phyloP scores from a whole-genome alignment of 2,888 invertebrate species.

The Strigamia maritima region DNA sequence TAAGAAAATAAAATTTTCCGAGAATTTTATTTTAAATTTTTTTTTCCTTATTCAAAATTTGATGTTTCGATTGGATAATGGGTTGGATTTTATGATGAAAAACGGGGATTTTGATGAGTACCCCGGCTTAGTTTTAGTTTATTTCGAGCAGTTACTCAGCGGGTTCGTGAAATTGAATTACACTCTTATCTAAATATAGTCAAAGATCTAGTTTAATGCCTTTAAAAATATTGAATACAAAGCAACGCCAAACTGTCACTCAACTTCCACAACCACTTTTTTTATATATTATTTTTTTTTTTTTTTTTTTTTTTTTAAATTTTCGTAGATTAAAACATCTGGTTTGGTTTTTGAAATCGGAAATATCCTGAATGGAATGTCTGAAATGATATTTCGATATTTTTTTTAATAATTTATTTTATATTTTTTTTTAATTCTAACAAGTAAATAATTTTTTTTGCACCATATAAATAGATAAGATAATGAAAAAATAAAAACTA shows the following conservation, averaged over 20 bases:
- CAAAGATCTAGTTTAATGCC: conserved; percentile 26
- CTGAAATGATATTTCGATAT: neutral
- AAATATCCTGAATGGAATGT: neutral
- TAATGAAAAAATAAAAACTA: neutral
- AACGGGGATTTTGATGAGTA: neutral
- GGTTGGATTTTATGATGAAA: neutral
- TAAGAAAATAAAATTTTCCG: neutral
- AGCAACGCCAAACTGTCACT: conserved; percentile 22
- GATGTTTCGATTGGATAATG: neutral
- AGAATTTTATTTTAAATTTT: neutral
- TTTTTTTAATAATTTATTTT: neutral
- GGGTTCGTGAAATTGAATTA: conserved; percentile 25
- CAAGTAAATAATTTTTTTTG: neutral
- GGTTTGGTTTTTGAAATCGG: neutral
- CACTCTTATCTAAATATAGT: neutral
- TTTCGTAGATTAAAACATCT: neutral
- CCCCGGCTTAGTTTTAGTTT: conserved; percentile 5
- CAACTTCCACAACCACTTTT: neutral
- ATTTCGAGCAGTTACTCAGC: conserved; percentile 24
- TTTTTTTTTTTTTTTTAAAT: neutral
- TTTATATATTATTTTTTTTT: neutral
- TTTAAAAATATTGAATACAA: conserved; percentile 24
- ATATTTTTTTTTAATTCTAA: neutral
- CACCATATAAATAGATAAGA: neutral
- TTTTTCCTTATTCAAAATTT: neutral